Evolutionary conservation across 2,113 vertebrate genomes (phyloP).

Genomic region (Tetraodon nigroviridis): DNA sequence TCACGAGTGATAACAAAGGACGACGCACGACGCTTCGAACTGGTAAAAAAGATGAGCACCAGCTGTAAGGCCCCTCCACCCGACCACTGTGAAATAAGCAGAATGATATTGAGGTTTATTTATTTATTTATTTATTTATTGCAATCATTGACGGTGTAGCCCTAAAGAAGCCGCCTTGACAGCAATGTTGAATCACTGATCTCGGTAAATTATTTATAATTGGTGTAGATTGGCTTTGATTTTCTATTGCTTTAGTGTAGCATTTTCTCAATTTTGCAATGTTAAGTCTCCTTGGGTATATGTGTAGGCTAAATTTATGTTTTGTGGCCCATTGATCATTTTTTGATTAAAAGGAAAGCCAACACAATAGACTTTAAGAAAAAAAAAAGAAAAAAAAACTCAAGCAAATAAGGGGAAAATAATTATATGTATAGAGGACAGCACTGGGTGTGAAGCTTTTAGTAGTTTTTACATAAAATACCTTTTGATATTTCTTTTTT

Average conservation of each 20-base stretch:
- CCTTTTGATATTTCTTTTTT: conserved; percentile 3
- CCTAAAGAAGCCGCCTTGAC: conserved; percentile 37
- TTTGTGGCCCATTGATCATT: conserved; percentile 25
- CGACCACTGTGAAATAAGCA: conserved; percentile 47
- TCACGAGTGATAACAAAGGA: conserved; percentile 43
- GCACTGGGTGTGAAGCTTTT: conserved; percentile 13
- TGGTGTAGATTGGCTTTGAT: conserved; percentile 45
- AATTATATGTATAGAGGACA: neutral
- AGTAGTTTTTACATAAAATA: neutral
- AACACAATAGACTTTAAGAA: conserved; percentile 9
- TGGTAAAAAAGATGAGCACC: conserved; percentile 43
- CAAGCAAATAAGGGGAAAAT: conserved; percentile 3
- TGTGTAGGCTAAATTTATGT: conserved; percentile 32
- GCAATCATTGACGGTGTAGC: conserved; percentile 55
- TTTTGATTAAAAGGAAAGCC: conserved; percentile 26
- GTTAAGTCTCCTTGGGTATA: conserved; percentile 24
- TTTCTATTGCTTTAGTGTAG: conserved; percentile 57
- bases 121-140: conserved; percentile 43
- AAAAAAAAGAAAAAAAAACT: conserved; percentile 16
- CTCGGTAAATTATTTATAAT: conserved; percentile 60
- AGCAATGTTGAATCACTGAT: conserved; percentile 65
- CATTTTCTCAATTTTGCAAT: conserved; percentile 21
- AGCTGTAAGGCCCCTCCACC: conserved; percentile 42
- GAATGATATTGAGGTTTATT: conserved; percentile 2
- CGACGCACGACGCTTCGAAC: conserved; percentile 22